Conservation (phyloP, 2,113 vertebrate species). For the Seriola rivoliana region DNA sequence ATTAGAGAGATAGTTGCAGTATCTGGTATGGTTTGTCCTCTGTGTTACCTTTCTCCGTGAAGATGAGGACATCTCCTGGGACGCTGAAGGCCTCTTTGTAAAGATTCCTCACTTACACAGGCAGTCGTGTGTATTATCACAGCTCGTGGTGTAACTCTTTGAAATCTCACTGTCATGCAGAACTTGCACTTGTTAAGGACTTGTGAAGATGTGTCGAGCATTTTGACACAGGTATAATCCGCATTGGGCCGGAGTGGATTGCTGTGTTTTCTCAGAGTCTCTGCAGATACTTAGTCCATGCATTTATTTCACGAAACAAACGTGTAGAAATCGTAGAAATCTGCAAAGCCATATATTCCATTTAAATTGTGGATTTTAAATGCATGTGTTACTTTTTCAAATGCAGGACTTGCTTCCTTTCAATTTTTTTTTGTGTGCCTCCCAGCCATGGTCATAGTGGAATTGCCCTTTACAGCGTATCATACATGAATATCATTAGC, state of each 20-base stretch:
- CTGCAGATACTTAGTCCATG: conserved; percentile 12
- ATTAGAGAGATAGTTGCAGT: conserved; percentile 66
- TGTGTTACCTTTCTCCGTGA: conserved; percentile 75
- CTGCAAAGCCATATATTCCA: neutral
- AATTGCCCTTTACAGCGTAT: too few relatives aligned
- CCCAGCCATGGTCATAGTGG: too few relatives aligned
- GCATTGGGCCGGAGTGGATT: conserved; percentile 60
- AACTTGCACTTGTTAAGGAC: conserved; percentile 68
- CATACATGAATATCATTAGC: too few relatives aligned
- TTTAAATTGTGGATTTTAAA: neutral
- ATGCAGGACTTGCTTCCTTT: neutral
- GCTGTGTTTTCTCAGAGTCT: conserved; percentile 54
- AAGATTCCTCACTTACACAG: conserved; percentile 78
- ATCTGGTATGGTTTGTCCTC: conserved; percentile 73
- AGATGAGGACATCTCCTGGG: conserved; percentile 79
- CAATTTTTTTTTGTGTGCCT: too few relatives aligned
- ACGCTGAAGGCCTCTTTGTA: conserved; percentile 78
- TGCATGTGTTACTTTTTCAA: neutral
- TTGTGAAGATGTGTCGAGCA: conserved; percentile 75
- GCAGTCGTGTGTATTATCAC: conserved; percentile 76
- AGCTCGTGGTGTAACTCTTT: conserved; percentile 80
- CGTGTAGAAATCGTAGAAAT: neutral
- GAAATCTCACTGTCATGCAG: conserved; percentile 74
- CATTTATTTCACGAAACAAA: conserved; percentile 30
- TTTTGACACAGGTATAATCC: conserved; percentile 79